Percentiles rank a stretch among this genome's conserved stretches.
These are phyloP conservation scores for Neomorphus geoffroyi DNA, from an alignment of 2,797 vertebrate genomes.

Conservation along the genomic window DNA sequence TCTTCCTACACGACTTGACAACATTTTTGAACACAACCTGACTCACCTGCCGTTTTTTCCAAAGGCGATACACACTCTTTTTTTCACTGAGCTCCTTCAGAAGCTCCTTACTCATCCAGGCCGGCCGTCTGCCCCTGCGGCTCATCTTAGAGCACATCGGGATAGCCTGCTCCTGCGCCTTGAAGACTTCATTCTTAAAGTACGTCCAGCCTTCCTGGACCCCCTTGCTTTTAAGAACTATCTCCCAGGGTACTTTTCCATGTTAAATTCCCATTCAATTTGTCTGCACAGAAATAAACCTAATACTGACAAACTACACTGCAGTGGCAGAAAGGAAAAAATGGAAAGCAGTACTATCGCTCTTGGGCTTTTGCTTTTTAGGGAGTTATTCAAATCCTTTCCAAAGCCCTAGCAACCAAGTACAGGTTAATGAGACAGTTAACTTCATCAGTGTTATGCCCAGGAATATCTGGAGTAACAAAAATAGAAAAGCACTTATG, in stretches of 20 bases:
- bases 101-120: too few species aligned
- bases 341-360: neutral
- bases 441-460: neutral
- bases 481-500: neutral
- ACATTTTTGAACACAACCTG: too few species aligned
- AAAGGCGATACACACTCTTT: too few species aligned
- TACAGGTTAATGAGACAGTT: neutral
- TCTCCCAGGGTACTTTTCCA: neutral
- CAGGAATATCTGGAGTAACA: neutral
- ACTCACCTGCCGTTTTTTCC: too few species aligned
- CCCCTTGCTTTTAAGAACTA: too few species aligned
- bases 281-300: neutral
- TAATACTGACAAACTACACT: neutral
- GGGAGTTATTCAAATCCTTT: neutral
- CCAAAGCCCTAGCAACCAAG: neutral
- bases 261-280: neutral
- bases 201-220: too few species aligned
- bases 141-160: too few species aligned
- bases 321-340: neutral
- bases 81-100: too few species aligned
- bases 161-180: too few species aligned
- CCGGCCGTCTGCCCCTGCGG: too few species aligned
- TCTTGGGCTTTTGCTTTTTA: neutral
- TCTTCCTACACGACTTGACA: too few species aligned
- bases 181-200: too few species aligned